phyloP scores from a whole-genome alignment of 2,797 vertebrate genomes.

The Sebastes diploproa region DNA sequence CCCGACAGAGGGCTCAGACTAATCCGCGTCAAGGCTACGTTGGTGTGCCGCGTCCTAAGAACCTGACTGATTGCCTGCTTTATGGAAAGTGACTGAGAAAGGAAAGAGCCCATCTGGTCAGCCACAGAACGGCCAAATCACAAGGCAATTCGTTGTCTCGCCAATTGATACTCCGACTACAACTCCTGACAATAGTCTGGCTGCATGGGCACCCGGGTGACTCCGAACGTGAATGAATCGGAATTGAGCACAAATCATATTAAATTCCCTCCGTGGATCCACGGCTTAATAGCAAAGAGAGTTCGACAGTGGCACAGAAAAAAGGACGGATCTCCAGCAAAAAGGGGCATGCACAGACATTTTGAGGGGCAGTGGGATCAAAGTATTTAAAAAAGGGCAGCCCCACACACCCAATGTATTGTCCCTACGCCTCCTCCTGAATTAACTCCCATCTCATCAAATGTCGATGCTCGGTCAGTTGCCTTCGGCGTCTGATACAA shows the following conservation, averaged over 20 bases:
- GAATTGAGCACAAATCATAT: constrained; percentile 33
- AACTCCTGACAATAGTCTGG: constrained; percentile 16
- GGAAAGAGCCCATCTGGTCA: constrained; percentile 62
- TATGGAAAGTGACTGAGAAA: constrained; percentile 68
- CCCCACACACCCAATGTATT: background rate
- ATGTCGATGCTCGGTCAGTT: too few relatives aligned
- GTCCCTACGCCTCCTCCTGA: background rate
- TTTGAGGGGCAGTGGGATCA: background rate
- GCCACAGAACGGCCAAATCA: constrained; percentile 21
- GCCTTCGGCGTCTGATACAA: too few relatives aligned
- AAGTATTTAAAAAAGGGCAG: background rate
- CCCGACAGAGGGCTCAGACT: constrained; percentile 10
- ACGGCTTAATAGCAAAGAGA: background rate
- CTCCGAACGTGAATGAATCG: constrained; percentile 29
- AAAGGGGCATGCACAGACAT: background rate
- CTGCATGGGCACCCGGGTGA: constrained; percentile 17
- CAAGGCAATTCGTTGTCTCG: constrained; percentile 30
- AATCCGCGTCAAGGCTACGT: constrained; percentile 25
- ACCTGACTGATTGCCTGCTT: constrained; percentile 69
- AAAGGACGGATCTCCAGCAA: background rate
- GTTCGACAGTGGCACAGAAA: background rate
- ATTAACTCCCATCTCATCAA: background rate
- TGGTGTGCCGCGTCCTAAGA: constrained; percentile 15
- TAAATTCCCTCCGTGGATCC: background rate
- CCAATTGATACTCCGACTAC: background rate